Percentiles rank a stretch among this genome's conserved stretches.
These are phyloP conservation scores for Spea bombifrons DNA, from an alignment of 2,113 vertebrate genomes.

Conservation along the genomic window DNA sequence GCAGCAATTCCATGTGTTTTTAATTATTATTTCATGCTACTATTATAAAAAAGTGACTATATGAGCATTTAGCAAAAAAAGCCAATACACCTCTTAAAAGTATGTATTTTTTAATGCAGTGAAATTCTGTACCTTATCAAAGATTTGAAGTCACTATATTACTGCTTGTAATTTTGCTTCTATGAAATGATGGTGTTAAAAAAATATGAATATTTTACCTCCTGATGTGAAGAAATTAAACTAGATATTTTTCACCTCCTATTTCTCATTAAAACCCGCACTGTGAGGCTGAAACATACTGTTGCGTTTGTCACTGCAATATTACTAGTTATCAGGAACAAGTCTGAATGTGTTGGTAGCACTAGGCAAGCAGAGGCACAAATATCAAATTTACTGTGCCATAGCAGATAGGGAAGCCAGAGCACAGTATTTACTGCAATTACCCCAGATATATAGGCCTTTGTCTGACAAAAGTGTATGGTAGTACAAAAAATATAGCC, in stretches of 20 bases:
- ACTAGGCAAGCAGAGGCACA: conserved; percentile 2
- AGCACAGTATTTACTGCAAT: too few relatives aligned
- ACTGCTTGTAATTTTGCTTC: neutral
- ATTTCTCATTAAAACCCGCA: neutral
- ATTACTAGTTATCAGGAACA: neutral
- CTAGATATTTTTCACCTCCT: neutral
- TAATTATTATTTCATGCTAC: too few relatives aligned
- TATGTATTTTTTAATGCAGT: too few relatives aligned
- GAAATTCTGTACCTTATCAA: neutral
- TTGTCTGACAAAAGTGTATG: too few relatives aligned
- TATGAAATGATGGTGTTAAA: neutral
- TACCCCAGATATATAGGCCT: too few relatives aligned
- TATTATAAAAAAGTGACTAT: too few relatives aligned
- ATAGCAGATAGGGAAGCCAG: too few relatives aligned
- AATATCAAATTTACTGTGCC: neutral
- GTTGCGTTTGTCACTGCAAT: neutral
- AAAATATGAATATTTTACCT: conserved; percentile 13
- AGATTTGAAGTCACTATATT: neutral
- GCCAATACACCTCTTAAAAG: too few relatives aligned
- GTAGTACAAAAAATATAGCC: too few relatives aligned
- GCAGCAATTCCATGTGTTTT: too few relatives aligned
- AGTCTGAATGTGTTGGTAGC: neutral
- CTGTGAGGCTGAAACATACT: neutral
- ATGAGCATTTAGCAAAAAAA: too few relatives aligned
- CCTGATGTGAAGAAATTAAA: neutral